Evolutionary conservation across 2,888 invertebrate species (phyloP).

Genomic region (Calameuta pallipes): DNA sequence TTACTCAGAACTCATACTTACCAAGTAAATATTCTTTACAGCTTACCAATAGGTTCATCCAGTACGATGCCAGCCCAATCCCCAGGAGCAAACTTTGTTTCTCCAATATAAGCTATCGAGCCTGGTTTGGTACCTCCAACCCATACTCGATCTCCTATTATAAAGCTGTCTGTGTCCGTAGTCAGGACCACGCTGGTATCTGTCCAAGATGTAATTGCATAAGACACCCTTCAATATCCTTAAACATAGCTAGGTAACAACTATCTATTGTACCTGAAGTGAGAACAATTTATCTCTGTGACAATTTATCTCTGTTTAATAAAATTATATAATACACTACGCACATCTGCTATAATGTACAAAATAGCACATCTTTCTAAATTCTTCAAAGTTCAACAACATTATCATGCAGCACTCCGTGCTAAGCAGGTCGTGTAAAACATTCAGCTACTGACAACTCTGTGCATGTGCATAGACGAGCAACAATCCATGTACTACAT

Average conservation of each 20-base stretch:
- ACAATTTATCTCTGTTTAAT: neutral
- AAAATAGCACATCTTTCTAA: neutral
- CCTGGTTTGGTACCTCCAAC: slow-evolving; percentile 93
- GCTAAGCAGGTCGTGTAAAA: slow-evolving; percentile 8
- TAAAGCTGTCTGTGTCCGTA: slow-evolving; percentile 94
- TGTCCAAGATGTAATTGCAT: slow-evolving; percentile 63
- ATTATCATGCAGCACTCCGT: neutral
- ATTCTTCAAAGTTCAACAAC: slow-evolving; percentile 2
- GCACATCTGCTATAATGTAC: neutral
- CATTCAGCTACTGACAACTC: slow-evolving; percentile 1
- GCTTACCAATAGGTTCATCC: slow-evolving; percentile 91
- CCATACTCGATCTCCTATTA: slow-evolving; percentile 95
- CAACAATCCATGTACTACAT: neutral
- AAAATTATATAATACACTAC: neutral
- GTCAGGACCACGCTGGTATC: slow-evolving; percentile 87
- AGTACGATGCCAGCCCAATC: slow-evolving; percentile 98
- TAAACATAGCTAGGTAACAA: neutral
- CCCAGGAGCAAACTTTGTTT: slow-evolving; percentile 96
- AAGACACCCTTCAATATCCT: slow-evolving; percentile 3
- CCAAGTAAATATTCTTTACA: slow-evolving; percentile 3
- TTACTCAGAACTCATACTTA: neutral
- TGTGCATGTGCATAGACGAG: neutral
- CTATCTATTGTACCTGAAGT: neutral
- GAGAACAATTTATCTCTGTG: neutral
- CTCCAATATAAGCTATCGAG: slow-evolving; percentile 92